Conservation (phyloP, 2,888 invertebrate genomes). For the Stenichneumon culpator region DNA sequence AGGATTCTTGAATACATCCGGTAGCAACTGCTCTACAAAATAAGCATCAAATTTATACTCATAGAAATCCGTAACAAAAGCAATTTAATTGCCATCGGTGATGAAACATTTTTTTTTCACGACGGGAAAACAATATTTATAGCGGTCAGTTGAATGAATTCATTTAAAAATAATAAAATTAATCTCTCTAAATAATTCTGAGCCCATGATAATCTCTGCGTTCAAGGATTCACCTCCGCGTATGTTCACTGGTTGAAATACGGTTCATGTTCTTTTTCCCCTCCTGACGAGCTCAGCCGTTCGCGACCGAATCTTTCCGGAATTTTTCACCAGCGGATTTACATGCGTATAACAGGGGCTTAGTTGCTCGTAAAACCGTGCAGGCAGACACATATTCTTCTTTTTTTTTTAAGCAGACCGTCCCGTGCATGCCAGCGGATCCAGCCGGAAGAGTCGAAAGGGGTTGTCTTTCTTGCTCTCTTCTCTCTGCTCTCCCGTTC, state of each 20-base stretch:
- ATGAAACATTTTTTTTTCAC: background rate
- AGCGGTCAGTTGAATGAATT: background rate
- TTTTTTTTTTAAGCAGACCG: conserved; percentile 52
- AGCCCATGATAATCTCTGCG: background rate
- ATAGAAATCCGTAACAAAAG: background rate
- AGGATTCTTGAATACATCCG: conserved; percentile 31
- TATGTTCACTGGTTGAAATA: conserved; percentile 5
- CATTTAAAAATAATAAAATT: background rate
- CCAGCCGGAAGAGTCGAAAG: conserved; percentile 55
- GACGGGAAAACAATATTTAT: background rate
- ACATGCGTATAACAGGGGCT: conserved; percentile 70
- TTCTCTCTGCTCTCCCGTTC: conserved; percentile 21
- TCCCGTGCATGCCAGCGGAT: conserved; percentile 39
- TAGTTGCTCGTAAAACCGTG: conserved; percentile 67
- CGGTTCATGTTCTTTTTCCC: conserved; percentile 16
- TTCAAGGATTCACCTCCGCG: background rate
- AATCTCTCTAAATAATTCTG: background rate
- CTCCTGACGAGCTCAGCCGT: conserved; percentile 39
- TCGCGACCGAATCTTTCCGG: conserved; percentile 66
- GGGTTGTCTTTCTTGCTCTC: conserved; percentile 52
- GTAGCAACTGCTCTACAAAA: conserved; percentile 11
- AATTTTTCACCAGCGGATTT: conserved; percentile 69
- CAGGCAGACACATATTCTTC: conserved; percentile 62
- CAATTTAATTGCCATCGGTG: background rate
- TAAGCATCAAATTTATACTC: background rate